Evolutionary conservation across 2,113 vertebrate species (phyloP).

Genomic region (Prionailurus bengalensis): DNA sequence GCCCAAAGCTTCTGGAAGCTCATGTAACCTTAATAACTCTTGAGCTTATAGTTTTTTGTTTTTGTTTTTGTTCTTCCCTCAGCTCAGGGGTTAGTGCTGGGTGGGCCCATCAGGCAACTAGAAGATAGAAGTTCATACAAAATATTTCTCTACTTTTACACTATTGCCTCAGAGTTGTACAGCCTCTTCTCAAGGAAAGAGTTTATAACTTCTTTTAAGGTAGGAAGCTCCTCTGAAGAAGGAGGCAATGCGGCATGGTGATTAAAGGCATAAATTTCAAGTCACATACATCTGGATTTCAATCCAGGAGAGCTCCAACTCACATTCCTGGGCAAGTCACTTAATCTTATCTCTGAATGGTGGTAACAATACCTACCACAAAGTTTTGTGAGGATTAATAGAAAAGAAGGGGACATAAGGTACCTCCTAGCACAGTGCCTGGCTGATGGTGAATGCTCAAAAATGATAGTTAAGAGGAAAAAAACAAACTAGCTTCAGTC

Average conservation of each 20-base stretch:
- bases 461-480: background rate
- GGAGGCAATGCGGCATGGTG: background rate
- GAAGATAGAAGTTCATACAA: background rate
- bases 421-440: background rate
- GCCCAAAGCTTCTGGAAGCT: background rate
- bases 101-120: background rate
- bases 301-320: background rate
- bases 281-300: conserved; percentile 19
- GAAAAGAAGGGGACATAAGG: background rate
- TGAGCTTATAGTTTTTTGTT: conserved; percentile 5
- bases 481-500: background rate
- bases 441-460: background rate
- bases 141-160: conserved; percentile 19
- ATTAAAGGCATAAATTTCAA: background rate
- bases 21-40: background rate
- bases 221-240: conserved; percentile 26
- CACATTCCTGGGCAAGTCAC: background rate
- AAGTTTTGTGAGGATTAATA: conserved; percentile 18
- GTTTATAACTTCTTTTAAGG: background rate
- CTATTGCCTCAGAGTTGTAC: background rate
- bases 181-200: background rate
- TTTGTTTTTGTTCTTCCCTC: background rate
- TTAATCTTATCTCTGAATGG: conserved; percentile 5
- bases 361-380: background rate
- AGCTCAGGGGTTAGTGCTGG: background rate